A percentile compares a stretch with the other conserved stretches of the same genome.
phyloP scores from a whole-genome alignment of 2,113 vertebrate species.

The Meles meles region DNA sequence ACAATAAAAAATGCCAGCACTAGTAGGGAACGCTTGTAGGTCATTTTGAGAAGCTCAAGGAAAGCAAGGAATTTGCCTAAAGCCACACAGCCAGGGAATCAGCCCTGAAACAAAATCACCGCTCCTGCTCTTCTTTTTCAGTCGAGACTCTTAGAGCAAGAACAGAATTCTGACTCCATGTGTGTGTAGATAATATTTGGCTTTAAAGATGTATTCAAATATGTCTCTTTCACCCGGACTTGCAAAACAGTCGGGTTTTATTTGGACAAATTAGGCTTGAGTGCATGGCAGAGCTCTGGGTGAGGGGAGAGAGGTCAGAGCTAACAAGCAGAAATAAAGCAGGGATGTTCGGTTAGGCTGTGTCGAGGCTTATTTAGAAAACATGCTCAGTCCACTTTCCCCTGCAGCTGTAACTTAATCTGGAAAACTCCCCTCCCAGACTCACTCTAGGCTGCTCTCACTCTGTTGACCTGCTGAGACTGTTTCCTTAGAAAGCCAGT shows the following conservation, averaged over 20 bases:
- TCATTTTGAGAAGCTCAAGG: neutral
- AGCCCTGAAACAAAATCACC: neutral
- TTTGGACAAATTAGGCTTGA: neutral
- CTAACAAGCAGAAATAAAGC: neutral
- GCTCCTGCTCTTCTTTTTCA: neutral
- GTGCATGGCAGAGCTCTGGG: neutral
- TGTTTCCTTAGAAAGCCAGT: neutral
- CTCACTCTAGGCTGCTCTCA: neutral
- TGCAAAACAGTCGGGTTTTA: neutral
- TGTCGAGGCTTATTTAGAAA: neutral
- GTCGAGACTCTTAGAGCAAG: neutral
- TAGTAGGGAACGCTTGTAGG: neutral
- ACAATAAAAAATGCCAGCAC: neutral
- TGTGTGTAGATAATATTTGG: neutral
- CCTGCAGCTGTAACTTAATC: neutral
- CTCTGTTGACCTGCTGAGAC: neutral
- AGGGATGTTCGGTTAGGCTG: neutral
- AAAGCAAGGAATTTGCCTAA: neutral
- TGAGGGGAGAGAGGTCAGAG: slow-evolving; percentile 3
- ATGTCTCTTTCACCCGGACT: neutral
- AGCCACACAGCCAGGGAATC: neutral
- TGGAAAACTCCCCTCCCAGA: neutral
- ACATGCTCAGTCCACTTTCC: neutral
- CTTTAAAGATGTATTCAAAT: neutral
- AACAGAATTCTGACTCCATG: neutral